These are phyloP conservation scores for Callorhinus ursinus DNA, from an alignment of 2,113 vertebrate species.

Conservation along the genomic window DNA sequence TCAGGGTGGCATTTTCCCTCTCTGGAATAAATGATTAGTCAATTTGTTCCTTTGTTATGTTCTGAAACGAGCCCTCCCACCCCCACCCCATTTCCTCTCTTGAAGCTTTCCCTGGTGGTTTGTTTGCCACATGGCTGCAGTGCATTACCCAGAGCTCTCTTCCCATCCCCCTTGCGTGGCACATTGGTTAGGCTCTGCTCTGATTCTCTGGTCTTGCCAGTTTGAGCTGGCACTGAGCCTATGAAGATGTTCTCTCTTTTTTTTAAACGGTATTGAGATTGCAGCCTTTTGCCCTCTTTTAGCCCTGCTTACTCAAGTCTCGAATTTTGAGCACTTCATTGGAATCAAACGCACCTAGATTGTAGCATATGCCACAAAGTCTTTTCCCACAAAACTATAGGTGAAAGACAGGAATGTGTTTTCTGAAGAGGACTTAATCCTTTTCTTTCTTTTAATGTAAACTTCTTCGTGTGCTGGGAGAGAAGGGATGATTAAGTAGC, in stretches of 20 bases:
- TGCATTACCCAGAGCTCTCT: neutral
- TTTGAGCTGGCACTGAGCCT: conserved; percentile 41
- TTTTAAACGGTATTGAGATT: conserved; percentile 19
- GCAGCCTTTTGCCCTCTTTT: neutral
- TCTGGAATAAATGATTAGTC: conserved; percentile 66
- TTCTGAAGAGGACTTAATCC: conserved; percentile 54
- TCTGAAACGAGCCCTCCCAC: neutral
- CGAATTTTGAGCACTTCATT: neutral
- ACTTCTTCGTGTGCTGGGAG: neutral
- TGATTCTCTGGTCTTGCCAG: conserved; percentile 54
- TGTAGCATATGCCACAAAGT: neutral
- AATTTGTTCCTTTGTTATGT: conserved; percentile 57
- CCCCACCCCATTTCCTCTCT: conserved; percentile 40
- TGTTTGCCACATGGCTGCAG: conserved; percentile 36
- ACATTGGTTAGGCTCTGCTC: neutral
- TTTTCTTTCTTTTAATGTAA: conserved; percentile 54
- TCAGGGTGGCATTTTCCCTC: neutral
- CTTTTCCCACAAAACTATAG: conserved; percentile 10
- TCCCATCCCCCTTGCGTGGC: neutral
- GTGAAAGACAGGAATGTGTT: conserved; percentile 52
- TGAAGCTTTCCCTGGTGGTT: neutral
- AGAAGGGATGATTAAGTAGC: neutral
- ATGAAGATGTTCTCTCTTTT: conserved; percentile 45
- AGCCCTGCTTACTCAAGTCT: neutral
- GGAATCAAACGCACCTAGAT: neutral